Base-by-base conservation (phyloP, 2,797 vertebrate species). In the Esox lucius region DNA sequence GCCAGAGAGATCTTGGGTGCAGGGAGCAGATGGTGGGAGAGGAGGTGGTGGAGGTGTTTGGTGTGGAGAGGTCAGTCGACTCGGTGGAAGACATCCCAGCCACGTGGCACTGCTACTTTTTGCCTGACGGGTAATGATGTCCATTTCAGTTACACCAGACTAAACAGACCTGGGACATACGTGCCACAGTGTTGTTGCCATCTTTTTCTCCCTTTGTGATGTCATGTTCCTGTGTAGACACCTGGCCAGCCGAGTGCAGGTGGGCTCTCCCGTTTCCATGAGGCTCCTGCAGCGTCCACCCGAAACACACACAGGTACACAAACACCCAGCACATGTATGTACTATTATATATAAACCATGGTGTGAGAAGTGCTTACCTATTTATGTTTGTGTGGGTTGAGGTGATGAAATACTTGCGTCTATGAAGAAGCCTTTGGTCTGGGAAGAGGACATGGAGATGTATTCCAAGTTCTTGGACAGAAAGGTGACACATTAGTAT, bases 381-480 rank as follows among this genome's bases (percentile, higher is more conserved):
- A 35, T 68, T 35, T 22, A 26, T 12, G 51, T 71, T 53, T 61
- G 66, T 24, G 39, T 22, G n/a, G 42, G 35, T 42, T 85, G 33
- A 65, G 74, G 49, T 46, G 83, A 87, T 24, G 76, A 76, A 11
- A 87, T 62, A 48, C 81, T 85, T 0, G 59, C 75, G 17, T 93
- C 93, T 84, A 91, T 91, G 78, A 96, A 94, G 89, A 90, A 92
- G 73, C 88, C 93, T 15, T 80, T 97, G 73, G 83, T 86, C 17
- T 98, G 95, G 97, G 93, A 97, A 81, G 94, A 97, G 28, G 97
- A 99, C 82, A 75, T 93, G 53, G 90, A 97, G 80, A 91, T 98
- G 80, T 87, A 69, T 64, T 97, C 95, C 1, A 91, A 75, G 73
- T 98, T 96, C 88, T 78, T 96, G 83, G 94, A 96, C 72, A 94